Percentiles rank a stretch among this genome's conserved stretches.
Conservation (phyloP, 2,797 vertebrate species). For the Apodemus agrarius region DNA sequence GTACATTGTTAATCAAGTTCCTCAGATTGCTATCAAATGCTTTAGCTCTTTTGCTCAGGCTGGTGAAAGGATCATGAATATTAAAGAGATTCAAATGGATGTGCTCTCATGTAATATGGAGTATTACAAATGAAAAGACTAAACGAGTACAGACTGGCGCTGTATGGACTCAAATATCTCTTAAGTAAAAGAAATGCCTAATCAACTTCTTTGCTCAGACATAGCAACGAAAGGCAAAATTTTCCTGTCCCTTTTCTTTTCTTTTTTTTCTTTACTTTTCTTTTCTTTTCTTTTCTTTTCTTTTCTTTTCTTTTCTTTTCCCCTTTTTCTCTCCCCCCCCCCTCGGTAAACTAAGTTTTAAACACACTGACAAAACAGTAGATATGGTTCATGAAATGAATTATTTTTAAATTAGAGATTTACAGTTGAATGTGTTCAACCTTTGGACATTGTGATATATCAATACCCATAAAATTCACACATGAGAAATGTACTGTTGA, state of each 20-base stretch:
- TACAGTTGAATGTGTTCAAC: not conserved
- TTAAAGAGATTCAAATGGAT: constrained; percentile 91
- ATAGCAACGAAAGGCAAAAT: constrained; percentile 71
- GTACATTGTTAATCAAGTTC: constrained; percentile 94
- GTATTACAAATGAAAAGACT: constrained; percentile 90
- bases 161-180: constrained; percentile 87
- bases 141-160: constrained; percentile 89
- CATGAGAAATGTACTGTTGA: not conserved
- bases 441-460: not conserved
- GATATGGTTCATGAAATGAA: not conserved
- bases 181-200: constrained; percentile 87
- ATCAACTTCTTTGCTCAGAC: constrained; percentile 84
- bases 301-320: not conserved
- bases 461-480: not conserved
- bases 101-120: constrained; percentile 90
- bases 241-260: not conserved
- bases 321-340: not conserved
- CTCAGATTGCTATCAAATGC: constrained; percentile 92
- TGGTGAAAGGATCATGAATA: constrained; percentile 92
- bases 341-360: not conserved
- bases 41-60: constrained; percentile 89
- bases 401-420: constrained; percentile 18
- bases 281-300: not conserved
- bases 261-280: rapidly evolving
- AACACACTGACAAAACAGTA: constrained; percentile 6